Conservation (phyloP, 2,113 vertebrate species). For the Guaruba guarouba region DNA sequence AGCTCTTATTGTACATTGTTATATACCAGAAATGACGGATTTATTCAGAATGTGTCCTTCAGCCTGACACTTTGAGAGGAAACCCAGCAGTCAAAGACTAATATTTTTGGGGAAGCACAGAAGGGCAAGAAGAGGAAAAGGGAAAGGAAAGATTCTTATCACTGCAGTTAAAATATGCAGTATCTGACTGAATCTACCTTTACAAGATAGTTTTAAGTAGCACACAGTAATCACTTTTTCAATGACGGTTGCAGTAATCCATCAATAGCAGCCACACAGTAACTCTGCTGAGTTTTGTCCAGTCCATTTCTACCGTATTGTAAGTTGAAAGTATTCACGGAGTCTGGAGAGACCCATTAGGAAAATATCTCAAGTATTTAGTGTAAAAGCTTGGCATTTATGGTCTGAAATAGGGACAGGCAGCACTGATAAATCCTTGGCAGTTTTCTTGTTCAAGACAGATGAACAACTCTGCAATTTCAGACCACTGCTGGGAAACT, state of each 20-base stretch:
- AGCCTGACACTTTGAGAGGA: neutral
- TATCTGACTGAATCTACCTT: neutral
- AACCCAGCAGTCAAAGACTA: neutral
- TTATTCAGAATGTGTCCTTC: neutral
- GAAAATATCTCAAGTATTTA: neutral
- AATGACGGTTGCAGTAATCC: neutral
- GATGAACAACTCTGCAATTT: constrained; percentile 31
- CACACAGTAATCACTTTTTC: neutral
- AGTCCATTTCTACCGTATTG: neutral
- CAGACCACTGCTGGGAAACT: constrained; percentile 43
- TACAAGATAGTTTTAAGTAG: neutral
- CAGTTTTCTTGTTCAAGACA: constrained; percentile 17
- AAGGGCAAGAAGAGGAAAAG: neutral
- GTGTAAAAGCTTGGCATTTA: neutral
- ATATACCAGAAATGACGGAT: neutral
- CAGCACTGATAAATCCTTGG: constrained; percentile 20
- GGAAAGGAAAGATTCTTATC: neutral
- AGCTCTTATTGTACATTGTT: accelerated
- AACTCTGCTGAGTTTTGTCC: neutral
- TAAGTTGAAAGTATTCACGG: neutral
- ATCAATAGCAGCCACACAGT: neutral
- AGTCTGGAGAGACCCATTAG: neutral
- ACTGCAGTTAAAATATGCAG: neutral
- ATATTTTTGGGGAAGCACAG: neutral
- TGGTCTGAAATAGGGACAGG: constrained; percentile 1